Evolutionary conservation across 2,888 invertebrate genomes (phyloP).

Genomic region (Cheilosia grossa): DNA sequence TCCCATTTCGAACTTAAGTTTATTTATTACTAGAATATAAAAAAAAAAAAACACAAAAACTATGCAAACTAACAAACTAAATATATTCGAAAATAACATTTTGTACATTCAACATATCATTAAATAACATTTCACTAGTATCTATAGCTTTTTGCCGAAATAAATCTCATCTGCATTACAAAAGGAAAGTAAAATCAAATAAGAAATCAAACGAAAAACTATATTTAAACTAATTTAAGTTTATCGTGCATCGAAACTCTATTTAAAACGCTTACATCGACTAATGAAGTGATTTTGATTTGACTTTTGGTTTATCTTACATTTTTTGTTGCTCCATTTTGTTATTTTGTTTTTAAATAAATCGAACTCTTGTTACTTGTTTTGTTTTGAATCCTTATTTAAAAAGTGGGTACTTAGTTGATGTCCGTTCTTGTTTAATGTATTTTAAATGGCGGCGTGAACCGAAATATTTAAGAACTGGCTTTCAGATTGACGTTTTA

Average conservation of each 20-base stretch:
- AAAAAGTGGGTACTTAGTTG: background rate
- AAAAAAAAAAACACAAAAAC: too few relatives aligned
- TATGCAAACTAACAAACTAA: slow-evolving; percentile 27
- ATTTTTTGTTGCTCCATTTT: background rate
- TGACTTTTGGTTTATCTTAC: background rate
- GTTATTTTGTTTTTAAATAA: background rate
- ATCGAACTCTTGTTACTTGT: background rate
- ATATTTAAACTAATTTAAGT: slow-evolving; percentile 8
- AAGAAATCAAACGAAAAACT: slow-evolving; percentile 1
- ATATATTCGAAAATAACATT: slow-evolving; percentile 65
- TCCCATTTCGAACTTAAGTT: slow-evolving; percentile 30
- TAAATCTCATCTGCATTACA: slow-evolving; percentile 27
- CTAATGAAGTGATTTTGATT: slow-evolving; percentile 30
- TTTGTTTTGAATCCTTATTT: background rate
- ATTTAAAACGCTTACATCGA: slow-evolving; percentile 64
- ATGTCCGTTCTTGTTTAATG: too few relatives aligned
- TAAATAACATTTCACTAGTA: slow-evolving; percentile 71
- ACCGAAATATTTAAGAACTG: too few relatives aligned
- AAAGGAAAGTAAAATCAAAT: background rate
- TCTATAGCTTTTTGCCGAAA: slow-evolving; percentile 49
- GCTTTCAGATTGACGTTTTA: too few relatives aligned
- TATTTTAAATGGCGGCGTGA: too few relatives aligned
- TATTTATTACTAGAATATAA: slow-evolving; percentile 2
- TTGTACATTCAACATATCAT: slow-evolving; percentile 75
- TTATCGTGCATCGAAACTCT: slow-evolving; percentile 61